Base-by-base conservation (phyloP, 2,888 invertebrate species). In the Electrophaes corylata region DNA sequence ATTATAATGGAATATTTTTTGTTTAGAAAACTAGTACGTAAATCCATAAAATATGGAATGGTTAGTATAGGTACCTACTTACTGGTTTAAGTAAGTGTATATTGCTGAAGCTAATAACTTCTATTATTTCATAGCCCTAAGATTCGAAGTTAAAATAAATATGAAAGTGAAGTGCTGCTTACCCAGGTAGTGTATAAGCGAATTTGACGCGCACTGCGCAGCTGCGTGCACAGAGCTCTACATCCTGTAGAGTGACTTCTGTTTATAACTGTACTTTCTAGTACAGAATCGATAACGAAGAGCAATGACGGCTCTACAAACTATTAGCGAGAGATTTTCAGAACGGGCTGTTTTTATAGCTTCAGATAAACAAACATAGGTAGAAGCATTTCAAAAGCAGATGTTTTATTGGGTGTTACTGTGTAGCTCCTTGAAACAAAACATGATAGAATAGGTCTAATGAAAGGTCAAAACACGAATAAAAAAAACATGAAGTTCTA, bases 301-400 rank as follows among this genome's bases (percentile, higher is more conserved):
- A 43, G 48, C 43, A 44, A 41, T 49, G 48, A 55, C 20, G 43
- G 29, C 55, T 55, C 23, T 48, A 47, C 46, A 37, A 37, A 48
- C 48, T 26, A 44, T 44, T 29, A 35, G 35, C n/a, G 40, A 49
- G 29, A 14, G 29, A 43, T 49, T 55, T 48, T 37, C 33, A 26
- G 44, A 48, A 26, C 23, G 26, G 8, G 14, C 40, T 33, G 29
- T 40, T 48, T 49, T 39, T 20, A 40, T 39, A 52, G 51, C 57
- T 57, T 47, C 14, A 23, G 39, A 48, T 53, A 49, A 49, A 52
- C 18, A 50, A 58, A 46, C 45, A 37, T 16, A 37, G 16, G 37
- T 10, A 45, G 26, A 23, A 40, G 44, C 29, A 35, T 51, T 46
- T 46, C 29, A 47, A 35, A 37, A 35, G 26, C 46, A 16, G 51